phyloP scores from a whole-genome alignment of 2,888 invertebrate genomes.

The Clunio marinus region DNA sequence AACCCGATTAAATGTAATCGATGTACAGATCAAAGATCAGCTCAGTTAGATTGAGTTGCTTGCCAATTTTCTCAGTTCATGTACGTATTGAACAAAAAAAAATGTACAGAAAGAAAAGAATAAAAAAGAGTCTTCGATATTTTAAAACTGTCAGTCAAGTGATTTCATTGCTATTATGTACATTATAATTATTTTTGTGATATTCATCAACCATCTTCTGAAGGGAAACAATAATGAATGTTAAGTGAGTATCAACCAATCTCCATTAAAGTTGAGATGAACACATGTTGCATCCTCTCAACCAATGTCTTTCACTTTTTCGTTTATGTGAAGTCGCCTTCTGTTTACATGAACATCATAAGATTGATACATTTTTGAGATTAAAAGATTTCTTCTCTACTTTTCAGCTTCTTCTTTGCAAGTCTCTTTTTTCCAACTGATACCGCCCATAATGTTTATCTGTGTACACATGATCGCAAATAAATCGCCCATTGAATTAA shows the following conservation, averaged over 20 bases:
- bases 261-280: too few species aligned
- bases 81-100: neutral
- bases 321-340: too few species aligned
- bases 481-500: neutral
- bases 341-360: neutral
- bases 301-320: too few species aligned
- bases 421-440: neutral
- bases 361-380: neutral
- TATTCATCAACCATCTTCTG: too few species aligned
- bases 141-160: neutral
- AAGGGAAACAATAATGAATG: too few species aligned
- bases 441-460: conserved; percentile 24
- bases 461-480: neutral
- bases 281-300: too few species aligned
- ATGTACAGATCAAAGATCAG: neutral
- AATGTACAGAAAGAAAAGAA: too few species aligned
- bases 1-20: neutral
- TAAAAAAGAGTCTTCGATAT: too few species aligned
- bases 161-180: neutral
- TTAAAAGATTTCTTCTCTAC: neutral
- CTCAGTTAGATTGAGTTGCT: neutral
- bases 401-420: neutral
- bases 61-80: neutral
- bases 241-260: too few species aligned
- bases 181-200: neutral